Base-by-base conservation (phyloP, 1,140 invertebrate genomes). In the Hyposmocoma kahamanoa region DNA sequence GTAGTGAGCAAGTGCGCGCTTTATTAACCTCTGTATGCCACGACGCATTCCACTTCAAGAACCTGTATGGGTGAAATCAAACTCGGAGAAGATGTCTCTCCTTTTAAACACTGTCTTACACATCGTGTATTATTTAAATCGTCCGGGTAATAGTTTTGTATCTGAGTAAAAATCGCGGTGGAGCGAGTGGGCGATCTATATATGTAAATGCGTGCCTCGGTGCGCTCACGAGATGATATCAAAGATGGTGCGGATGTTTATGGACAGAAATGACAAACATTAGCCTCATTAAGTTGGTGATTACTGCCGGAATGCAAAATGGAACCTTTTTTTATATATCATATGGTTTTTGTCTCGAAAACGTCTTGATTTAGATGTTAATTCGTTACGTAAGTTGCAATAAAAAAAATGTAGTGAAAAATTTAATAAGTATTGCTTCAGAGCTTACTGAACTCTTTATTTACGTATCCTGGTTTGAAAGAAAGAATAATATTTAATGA, bases 181-280 rank as follows among this genome's bases (percentile, higher is more conserved):
- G 24, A 44, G 54, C 65, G 64, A 70, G 69, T 69, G 69, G 69
- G 69, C 66, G 62, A 69, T 78, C 65, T 74, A 79, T 69, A 74
- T 79, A 50, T 39, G 28, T 38, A 71, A 77, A 78, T 76, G 59
- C 68, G 68, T 78, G 72, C 74, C 32, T 4, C 62, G 53, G 65
- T 72, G 62, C 69, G 66, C 78, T 74, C 78, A 78, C 72, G 63
- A 80, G 76, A 80, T 78, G 59, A 59, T 79, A 77, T 79, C 75
- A 59, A 59, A 60, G 58, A 71, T 67, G 62, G 67, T 64, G 69
- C 69, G 62, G 63, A 60, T 59, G 42, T 45, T 56, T 53, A 47
- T 54, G 48, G 50, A 53, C 63, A 75, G 64, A 75, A 65, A 69
- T 65, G 67, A 72, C 69, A 72, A 60, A 64, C 60, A 70, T 67